Base-by-base conservation (phyloP, 1,140 invertebrate species). In the Aphidius gifuensis region DNA sequence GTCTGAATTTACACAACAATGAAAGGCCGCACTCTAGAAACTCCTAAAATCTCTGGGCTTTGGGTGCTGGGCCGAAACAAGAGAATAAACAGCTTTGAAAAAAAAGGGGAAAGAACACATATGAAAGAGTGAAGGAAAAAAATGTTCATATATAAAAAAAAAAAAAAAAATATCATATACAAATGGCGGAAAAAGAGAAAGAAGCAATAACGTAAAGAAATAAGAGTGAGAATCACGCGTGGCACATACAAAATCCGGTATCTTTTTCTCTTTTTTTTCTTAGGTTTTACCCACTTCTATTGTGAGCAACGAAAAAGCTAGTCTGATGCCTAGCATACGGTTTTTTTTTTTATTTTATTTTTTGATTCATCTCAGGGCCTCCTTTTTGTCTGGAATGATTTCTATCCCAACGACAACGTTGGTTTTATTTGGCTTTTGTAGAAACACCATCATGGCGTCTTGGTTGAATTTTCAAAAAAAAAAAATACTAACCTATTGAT, bases 1-100 rank as follows among this genome's bases (percentile, higher is more conserved):
- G 74, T 71, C 70, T 65, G 71, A 72, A 80, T 81, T 81, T 79
- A 78, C 77, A 79, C 76, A 81, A 81, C 76, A 81, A 81, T 81
- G 74, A 80, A 55, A 46, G 43, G 71, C 73, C 67, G 72, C 71
- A 70, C 72, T 77, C 75, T 72, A 78, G 80, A 81, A 80, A 79
- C 75, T 78, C 69, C 71, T 69, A 75, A 73, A 78, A 79, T 78
- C 69, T 74, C 72, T 61, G 62, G 62, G 67, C 71, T 70, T 68
- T 62, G 23, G 23, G 23, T 55, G 42, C 32, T 32, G 44, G 38
- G n/a, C 32, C 40, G 32, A 60, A 44, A 64, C 47, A 39, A 63
- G 60, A 48, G 32, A 66, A 67, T 65, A 58, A 69, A 40, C 16
- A 40, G 43, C 21, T 32, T 42, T 47, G 23, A 49, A 66, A 62